Base-by-base conservation (phyloP, 2,888 invertebrate species). In the Rhorus exstirpatorius region DNA sequence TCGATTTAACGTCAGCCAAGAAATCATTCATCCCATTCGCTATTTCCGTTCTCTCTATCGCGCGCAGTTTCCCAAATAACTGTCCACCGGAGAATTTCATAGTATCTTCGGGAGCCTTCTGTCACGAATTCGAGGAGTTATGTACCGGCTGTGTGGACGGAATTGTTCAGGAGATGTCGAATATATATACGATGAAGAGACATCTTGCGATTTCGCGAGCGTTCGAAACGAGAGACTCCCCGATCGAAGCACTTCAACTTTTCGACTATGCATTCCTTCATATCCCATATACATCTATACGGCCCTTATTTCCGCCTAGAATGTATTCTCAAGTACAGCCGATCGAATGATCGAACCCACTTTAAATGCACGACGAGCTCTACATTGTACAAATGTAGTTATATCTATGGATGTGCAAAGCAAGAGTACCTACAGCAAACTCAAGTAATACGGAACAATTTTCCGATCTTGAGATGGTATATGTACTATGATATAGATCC, bases 271-370 rank as follows among this genome's bases (percentile, higher is more conserved):
- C 24, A 17, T 53, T 17, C n/a, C n/a, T n/a, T 21, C 46, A 4
- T 17, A 14, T 12, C 1, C 31, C 35, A 26, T 49, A 41, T 19
- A 38, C 8, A 8, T 2, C 21, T 44, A 7, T 44, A 35, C 7
- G 61, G 44, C 61, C 35, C 51, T 78, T 55, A 53, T 61, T 78
- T 63, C 70, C 70, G 53, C 44, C 26, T 41, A 35, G 21, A 63
- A 78, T 41, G 61, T 53, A 63, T 70, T 21, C 65, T 76, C 46
- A 46, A 44, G 44, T 41, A 38, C 38, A 38, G 10, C 6, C 61
- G 68, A 35, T 61, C 21, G 68, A 68, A 77, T n/a, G 49, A 77
- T 68, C 60, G 38, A 61, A 68, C 63, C 19, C 31, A 60, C 71
- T 71, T 58, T 44, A 46, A 21, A 60, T 71, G 35, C 58, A 71